Evolutionary conservation across 2,888 invertebrate genomes (phyloP), one percentile per base, ranked within the genome.

Genomic region (Trimorus sp.): DNA sequence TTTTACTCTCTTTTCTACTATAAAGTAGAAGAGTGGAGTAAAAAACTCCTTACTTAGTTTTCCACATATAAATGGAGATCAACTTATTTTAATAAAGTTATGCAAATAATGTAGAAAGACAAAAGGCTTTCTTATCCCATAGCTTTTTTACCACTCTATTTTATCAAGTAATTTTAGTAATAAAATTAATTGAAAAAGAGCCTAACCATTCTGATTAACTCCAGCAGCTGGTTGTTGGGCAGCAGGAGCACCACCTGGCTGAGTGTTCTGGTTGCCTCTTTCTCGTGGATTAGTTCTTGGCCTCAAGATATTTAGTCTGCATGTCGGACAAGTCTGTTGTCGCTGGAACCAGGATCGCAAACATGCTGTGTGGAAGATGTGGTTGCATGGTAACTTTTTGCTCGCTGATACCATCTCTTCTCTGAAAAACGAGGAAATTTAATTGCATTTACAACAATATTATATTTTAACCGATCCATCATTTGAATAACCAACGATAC

Each of bases 261-360:
- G 91, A 82, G 86, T 92, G 88, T 87, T 92, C 84, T 86, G 92
- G 53, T 76, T 80, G 2, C 40, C 75, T 42, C 80, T 59, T 54
- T 80, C 80, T 48, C 84, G 14, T 38, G 83, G 86, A 74, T 86
- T 77, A 0, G 86, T 85, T n/a, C 89, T 86, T 6, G 92, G 92
- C 79, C 93, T 92, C 65, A 95, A 90, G 68, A 95, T 98, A 92
- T 99, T 98, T 84, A 98, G 94, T 12, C 99, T 95, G 91, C 99
- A 99, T 5, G 99, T 99, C 0, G 99, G 99, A 90, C 99, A 99
- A 5, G 99, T 99, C 93, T 99, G 99, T 92, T 99, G 99, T 8
- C 99, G 95, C 93, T 99, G 99, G 93, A 99, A 99, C 99, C 99
- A 99, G 49, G 98, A 98, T 62, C 99, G 95, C 71, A 99, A 94